Conservation (phyloP, 2,888 invertebrate genomes). For the Harpalus rufipes region DNA sequence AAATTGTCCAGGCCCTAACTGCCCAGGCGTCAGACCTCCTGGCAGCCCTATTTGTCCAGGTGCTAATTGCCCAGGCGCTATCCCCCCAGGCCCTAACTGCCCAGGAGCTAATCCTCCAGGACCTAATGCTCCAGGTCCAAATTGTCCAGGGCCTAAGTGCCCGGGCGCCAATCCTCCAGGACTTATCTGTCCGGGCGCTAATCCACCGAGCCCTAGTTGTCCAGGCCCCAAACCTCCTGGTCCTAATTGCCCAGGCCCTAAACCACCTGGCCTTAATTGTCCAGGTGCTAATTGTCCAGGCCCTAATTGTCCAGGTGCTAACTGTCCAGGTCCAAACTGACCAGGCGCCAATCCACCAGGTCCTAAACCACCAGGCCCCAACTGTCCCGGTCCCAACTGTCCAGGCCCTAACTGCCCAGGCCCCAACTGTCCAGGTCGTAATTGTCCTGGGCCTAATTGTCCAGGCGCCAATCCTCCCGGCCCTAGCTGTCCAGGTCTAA, state of each 20-base stretch:
- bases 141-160: constrained; percentile 63
- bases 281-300: constrained; percentile 38
- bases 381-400: constrained; percentile 26
- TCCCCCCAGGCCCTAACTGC: constrained; percentile 31
- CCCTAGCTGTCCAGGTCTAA: constrained; percentile 46
- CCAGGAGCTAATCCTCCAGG: constrained; percentile 64
- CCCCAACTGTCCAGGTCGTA: constrained; percentile 49
- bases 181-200: constrained; percentile 39
- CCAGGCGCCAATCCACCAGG: constrained; percentile 60
- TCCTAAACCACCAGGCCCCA: background rate
- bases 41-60: constrained; percentile 43
- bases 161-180: constrained; percentile 63
- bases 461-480: constrained; percentile 62
- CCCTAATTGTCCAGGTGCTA: constrained; percentile 34
- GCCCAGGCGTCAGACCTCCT: constrained; percentile 50
- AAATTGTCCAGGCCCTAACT: constrained; percentile 48
- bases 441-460: constrained; percentile 46
- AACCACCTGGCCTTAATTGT: constrained; percentile 35
- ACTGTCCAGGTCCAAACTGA: constrained; percentile 41
- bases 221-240: constrained; percentile 52
- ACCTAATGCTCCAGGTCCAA: constrained; percentile 61
- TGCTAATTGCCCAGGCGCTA: constrained; percentile 45
- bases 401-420: constrained; percentile 46
- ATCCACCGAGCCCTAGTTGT: background rate
- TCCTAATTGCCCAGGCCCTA: constrained; percentile 15